Conservation (phyloP, 2,113 vertebrate genomes). For the Columba livia region DNA sequence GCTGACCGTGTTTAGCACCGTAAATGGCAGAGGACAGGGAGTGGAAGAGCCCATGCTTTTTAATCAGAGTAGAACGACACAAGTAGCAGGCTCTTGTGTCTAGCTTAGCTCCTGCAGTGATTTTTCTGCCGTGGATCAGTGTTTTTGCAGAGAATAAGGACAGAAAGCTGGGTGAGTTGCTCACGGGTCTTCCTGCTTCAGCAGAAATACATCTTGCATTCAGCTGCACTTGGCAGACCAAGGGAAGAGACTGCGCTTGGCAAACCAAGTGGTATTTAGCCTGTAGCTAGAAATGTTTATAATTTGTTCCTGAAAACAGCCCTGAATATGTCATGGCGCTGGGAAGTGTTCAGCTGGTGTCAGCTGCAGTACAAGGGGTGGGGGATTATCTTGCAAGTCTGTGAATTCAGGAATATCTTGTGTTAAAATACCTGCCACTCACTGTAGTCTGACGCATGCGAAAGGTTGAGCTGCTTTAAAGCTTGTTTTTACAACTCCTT, state of each 20-base stretch:
- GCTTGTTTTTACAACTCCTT: not conserved
- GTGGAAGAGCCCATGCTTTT: not conserved
- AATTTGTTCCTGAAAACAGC: slow-evolving; percentile 20
- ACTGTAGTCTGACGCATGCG: not conserved
- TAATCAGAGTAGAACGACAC: not conserved
- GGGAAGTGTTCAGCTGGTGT: not conserved
- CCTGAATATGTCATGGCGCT: not conserved
- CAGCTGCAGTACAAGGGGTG: not conserved
- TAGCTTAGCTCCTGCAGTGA: not conserved
- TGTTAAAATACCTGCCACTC: not conserved
- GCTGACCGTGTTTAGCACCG: not conserved
- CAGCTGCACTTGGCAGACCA: not conserved
- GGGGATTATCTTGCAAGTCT: not conserved
- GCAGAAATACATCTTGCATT: not conserved
- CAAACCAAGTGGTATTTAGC: slow-evolving; percentile 5
- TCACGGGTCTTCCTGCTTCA: not conserved
- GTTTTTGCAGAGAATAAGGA: not conserved
- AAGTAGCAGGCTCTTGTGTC: not conserved
- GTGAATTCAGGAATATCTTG: not conserved
- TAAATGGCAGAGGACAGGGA: not conserved
- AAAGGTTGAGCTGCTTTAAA: not conserved
- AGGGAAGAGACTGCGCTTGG: not conserved
- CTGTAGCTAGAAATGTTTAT: slow-evolving; percentile 21
- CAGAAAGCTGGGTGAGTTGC: not conserved
- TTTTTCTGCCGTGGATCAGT: not conserved